These are phyloP conservation scores for Drosophila orosa DNA, from an alignment of 1,140 invertebrate species.

Conservation along the genomic window DNA sequence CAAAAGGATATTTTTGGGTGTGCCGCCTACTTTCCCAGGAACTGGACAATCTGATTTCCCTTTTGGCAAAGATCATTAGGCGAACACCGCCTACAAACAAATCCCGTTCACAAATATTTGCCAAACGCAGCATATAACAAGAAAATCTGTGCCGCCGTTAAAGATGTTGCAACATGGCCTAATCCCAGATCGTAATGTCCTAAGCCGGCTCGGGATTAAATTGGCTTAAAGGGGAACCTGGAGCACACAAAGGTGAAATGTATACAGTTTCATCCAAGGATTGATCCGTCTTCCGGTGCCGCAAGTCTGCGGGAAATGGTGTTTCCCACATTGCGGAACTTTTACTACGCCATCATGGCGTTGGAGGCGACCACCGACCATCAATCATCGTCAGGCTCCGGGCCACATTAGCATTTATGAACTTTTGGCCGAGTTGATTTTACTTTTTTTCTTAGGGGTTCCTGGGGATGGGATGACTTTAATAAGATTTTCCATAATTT, in stretches of 20 bases:
- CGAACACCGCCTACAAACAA: slow-evolving; percentile 47
- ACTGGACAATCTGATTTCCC: slow-evolving; percentile 36
- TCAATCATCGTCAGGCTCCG: slow-evolving; percentile 73
- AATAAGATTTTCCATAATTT: slow-evolving; percentile 81
- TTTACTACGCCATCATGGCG: slow-evolving; percentile 24
- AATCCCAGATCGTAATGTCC: slow-evolving; percentile 60
- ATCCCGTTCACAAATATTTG: slow-evolving; percentile 67
- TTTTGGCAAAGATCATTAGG: slow-evolving; percentile 56
- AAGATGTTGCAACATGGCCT: slow-evolving; percentile 76
- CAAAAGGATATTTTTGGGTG: slow-evolving; percentile 41
- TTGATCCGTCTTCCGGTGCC: slow-evolving; percentile 64
- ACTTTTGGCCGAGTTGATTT: slow-evolving; percentile 61
- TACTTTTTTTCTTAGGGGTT: slow-evolving; percentile 20
- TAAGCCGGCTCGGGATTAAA: slow-evolving; percentile 71
- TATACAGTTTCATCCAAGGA: slow-evolving; percentile 40
- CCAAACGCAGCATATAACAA: slow-evolving; percentile 36
- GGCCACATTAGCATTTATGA: slow-evolving; percentile 78
- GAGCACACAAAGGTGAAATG: slow-evolving; percentile 61
- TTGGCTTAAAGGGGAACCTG: slow-evolving; percentile 56
- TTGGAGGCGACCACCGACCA: slow-evolving; percentile 42
- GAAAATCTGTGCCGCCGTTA: slow-evolving; percentile 47
- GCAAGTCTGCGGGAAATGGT: slow-evolving; percentile 45
- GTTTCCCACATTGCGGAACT: slow-evolving; percentile 31
- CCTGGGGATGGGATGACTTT: slow-evolving; percentile 63
- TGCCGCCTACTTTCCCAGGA: slow-evolving; percentile 38